These are phyloP conservation scores for Alloscopus bannaensis DNA, from an alignment of 2,888 invertebrate species.

Conservation along the genomic window DNA sequence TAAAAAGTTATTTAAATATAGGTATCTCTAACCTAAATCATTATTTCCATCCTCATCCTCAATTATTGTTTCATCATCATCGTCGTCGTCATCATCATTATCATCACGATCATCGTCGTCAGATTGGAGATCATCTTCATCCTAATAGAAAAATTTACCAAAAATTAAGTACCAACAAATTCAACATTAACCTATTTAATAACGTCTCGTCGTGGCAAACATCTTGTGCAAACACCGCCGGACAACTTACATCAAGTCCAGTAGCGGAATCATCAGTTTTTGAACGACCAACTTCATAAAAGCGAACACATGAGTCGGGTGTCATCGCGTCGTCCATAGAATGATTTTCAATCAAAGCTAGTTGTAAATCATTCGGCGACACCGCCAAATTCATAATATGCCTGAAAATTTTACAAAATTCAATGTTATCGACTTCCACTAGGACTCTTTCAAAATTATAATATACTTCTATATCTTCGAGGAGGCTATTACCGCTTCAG, in stretches of 20 bases:
- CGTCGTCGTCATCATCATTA: constrained; percentile 77
- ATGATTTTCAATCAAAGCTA: constrained; percentile 93
- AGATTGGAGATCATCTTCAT: constrained; percentile 69
- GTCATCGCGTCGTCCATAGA: constrained; percentile 83
- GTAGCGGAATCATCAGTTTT: constrained; percentile 90
- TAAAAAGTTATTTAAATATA: constrained; percentile 10
- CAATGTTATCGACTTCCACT: not conserved
- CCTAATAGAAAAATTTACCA: no score
- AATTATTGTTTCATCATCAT: constrained; percentile 73
- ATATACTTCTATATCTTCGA: not conserved
- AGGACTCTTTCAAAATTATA: not conserved
- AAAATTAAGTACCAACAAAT: not conserved
- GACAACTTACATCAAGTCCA: constrained; percentile 61
- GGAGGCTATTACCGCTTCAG: constrained; percentile 68
- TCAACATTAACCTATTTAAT: no score
- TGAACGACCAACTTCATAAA: constrained; percentile 94
- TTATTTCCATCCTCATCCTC: constrained; percentile 70
- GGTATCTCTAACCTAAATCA: constrained; percentile 65
- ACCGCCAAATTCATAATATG: constrained; percentile 63
- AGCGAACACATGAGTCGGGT: constrained; percentile 90
- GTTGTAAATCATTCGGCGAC: constrained; percentile 77
- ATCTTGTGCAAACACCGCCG: no score
- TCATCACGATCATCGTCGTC: constrained; percentile 80
- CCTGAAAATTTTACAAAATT: constrained; percentile 38
- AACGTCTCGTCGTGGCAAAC: no score